phyloP scores from a whole-genome alignment of 2,113 vertebrate species.

The Charina bottae region DNA sequence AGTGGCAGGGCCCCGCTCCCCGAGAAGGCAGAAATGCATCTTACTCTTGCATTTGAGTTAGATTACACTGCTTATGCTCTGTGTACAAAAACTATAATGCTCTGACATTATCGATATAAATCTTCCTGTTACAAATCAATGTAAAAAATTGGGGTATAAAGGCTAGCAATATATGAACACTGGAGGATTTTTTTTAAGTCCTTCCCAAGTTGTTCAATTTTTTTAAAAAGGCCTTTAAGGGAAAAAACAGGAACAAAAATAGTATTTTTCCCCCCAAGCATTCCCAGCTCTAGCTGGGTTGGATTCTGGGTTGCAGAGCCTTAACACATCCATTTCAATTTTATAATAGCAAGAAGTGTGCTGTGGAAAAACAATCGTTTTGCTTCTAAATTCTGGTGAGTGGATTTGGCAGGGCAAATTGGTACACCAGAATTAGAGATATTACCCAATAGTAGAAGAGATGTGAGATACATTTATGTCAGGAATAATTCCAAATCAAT shows the following conservation, averaged over 20 bases:
- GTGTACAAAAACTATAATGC: background rate
- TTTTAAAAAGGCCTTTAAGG: too few species aligned
- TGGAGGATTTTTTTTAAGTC: background rate
- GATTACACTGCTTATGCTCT: background rate
- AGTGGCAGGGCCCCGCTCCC: too few species aligned
- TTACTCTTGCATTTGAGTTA: background rate
- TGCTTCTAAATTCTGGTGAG: too few species aligned
- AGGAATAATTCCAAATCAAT: too few species aligned
- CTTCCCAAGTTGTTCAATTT: background rate
- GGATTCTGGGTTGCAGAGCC: background rate
- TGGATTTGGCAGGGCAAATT: too few species aligned
- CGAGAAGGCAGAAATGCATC: too few species aligned
- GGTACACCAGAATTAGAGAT: too few species aligned
- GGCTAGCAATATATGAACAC: background rate
- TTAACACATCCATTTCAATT: too few species aligned
- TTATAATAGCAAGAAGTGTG: too few species aligned
- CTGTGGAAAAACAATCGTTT: too few species aligned
- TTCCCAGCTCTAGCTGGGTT: background rate
- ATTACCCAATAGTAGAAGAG: too few species aligned
- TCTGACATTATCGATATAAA: background rate
- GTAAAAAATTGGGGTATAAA: background rate
- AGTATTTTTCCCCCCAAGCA: background rate
- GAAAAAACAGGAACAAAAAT: background rate
- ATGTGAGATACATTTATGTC: too few species aligned
- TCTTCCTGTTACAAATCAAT: background rate